Percentiles rank a stretch among this genome's conserved stretches.
These are phyloP conservation scores for Eremobia ochroleuca DNA, from an alignment of 2,888 invertebrate genomes.

Conservation along the genomic window DNA sequence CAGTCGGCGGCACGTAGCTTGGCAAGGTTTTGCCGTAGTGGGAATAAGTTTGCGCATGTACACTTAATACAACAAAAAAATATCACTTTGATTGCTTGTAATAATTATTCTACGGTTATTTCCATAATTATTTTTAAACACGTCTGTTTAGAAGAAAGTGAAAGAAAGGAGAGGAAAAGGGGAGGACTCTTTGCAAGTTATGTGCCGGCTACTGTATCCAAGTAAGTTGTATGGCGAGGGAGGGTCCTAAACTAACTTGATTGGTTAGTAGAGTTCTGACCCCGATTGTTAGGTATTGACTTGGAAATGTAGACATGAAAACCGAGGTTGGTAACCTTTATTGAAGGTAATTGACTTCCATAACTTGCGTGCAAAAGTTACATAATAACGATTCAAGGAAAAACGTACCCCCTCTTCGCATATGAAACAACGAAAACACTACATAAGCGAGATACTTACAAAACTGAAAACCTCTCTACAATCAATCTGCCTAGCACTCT, in stretches of 20 bases:
- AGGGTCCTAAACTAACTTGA: background rate
- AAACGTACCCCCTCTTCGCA: background rate
- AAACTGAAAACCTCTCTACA: background rate
- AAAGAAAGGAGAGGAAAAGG: too few relatives aligned
- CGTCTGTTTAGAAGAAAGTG: too few relatives aligned
- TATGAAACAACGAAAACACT: background rate
- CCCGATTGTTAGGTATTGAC: conserved; percentile 9
- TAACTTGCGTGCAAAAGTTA: conserved; percentile 15
- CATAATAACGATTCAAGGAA: conserved; percentile 4
- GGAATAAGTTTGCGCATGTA: too few relatives aligned
- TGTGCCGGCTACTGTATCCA: too few relatives aligned
- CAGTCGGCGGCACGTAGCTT: too few relatives aligned
- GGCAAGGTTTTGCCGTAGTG: too few relatives aligned
- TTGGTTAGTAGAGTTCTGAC: background rate
- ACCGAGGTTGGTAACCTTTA: conserved; percentile 39
- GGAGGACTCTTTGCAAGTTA: too few relatives aligned
- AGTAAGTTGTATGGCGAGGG: background rate
- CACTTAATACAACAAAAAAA: too few relatives aligned
- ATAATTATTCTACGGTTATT: too few relatives aligned
- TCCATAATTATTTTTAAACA: too few relatives aligned
- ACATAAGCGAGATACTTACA: background rate
- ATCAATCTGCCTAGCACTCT: background rate
- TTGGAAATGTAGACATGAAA: conserved; percentile 15
- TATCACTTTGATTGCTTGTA: too few relatives aligned
- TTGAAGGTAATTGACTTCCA: conserved; percentile 33